A percentile compares a stretch with the other conserved stretches of the same genome.
These are phyloP conservation scores for Theretra japonica DNA, from an alignment of 2,888 invertebrate species.

Conservation along the genomic window DNA sequence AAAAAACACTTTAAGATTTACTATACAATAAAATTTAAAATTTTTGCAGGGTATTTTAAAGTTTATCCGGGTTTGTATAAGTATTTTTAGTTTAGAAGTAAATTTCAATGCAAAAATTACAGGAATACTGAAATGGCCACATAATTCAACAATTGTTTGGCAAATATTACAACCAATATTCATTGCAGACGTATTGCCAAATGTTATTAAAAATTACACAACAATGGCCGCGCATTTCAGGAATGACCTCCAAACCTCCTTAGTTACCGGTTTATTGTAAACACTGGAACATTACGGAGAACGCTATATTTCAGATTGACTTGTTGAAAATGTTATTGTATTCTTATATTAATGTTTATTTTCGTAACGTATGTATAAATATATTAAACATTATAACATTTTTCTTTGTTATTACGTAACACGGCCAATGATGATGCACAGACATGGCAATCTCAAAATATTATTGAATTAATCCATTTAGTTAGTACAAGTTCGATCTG, in stretches of 20 bases:
- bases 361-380: neutral
- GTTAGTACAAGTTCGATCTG: no score
- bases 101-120: neutral
- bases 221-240: neutral
- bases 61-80: no score
- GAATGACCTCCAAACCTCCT: neutral
- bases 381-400: neutral
- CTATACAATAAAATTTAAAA: no score
- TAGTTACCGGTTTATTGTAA: constrained; percentile 18
- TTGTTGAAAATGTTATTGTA: constrained; percentile 27
- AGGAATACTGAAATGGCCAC: neutral
- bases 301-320: constrained; percentile 14
- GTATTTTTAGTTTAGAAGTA: no score
- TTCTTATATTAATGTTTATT: constrained; percentile 14
- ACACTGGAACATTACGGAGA: constrained; percentile 3
- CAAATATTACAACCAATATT: neutral
- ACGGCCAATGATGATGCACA: no score
- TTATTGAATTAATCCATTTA: no score
- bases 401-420: no score
- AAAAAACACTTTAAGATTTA: no score
- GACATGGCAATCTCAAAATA: no score
- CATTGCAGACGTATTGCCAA: neutral
- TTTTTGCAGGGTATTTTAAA: no score
- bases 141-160: neutral
- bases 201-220: constrained; percentile 14